Percentiles rank a stretch among this genome's conserved stretches.
Conservation (phyloP, 2,888 invertebrate species). For the Trichopria drosophilae region DNA sequence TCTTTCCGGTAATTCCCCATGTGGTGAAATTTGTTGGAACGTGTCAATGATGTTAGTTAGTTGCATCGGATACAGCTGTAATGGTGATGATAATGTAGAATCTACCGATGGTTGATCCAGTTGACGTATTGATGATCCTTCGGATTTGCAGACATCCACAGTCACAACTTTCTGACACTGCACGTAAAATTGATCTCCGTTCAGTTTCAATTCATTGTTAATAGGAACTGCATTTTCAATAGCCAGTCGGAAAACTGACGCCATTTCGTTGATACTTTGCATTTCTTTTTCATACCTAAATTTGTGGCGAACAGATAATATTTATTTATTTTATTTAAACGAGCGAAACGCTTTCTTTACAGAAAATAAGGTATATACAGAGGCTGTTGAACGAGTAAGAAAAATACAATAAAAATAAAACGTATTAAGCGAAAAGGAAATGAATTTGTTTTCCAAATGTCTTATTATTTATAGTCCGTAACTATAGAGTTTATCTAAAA, state of each 20-base stretch:
- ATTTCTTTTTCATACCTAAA: constrained; percentile 55
- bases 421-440: too few relatives aligned
- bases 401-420: too few relatives aligned
- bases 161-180: too few relatives aligned
- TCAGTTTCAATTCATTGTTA: constrained; percentile 60
- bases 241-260: constrained; percentile 46
- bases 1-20: constrained; percentile 57
- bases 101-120: constrained; percentile 60
- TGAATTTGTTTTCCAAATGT: too few relatives aligned
- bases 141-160: too few relatives aligned
- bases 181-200: constrained; percentile 61
- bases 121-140: too few relatives aligned
- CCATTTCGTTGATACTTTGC: constrained; percentile 50
- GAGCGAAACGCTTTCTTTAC: too few relatives aligned
- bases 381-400: too few relatives aligned
- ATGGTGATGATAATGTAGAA: constrained; percentile 55
- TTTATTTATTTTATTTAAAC: too few relatives aligned
- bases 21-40: constrained; percentile 56
- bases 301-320: constrained; percentile 44
- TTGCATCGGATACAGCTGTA: constrained; percentile 44
- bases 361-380: too few relatives aligned
- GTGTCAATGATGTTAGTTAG: constrained; percentile 47
- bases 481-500: too few relatives aligned
- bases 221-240: constrained; percentile 61
- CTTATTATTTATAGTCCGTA: too few relatives aligned